Evolutionary conservation across 2,797 vertebrate genomes (phyloP).

Genomic region (Neosilurus mollespiculum): DNA sequence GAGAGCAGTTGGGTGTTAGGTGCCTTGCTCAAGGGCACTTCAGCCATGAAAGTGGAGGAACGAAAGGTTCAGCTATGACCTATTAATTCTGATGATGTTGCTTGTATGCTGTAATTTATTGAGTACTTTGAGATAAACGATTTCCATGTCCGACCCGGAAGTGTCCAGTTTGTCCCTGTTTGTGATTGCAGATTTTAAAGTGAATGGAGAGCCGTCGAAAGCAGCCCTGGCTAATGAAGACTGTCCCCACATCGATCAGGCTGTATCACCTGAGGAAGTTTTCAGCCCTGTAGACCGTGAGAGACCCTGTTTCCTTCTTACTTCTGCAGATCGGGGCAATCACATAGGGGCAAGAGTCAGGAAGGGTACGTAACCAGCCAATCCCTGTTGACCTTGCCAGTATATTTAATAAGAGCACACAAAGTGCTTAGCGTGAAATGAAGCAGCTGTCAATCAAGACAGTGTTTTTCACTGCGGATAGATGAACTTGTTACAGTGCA

Average conservation of each 20-base stretch:
- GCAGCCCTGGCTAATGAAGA: constrained; percentile 99
- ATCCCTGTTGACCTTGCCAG: constrained; percentile 62
- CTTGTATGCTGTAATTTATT: background rate
- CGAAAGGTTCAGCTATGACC: too few relatives aligned
- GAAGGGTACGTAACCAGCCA: constrained; percentile 97
- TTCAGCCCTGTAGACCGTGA: constrained; percentile 97
- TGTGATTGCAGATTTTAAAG: constrained; percentile 91
- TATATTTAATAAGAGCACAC: constrained; percentile 15
- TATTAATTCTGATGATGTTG: background rate
- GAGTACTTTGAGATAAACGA: background rate
- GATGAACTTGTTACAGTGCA: constrained; percentile 25
- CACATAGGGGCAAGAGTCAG: constrained; percentile 96
- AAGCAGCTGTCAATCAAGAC: constrained; percentile 39
- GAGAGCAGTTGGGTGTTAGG: too few relatives aligned
- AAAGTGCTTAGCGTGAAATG: constrained; percentile 47
- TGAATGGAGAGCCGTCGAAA: constrained; percentile 97
- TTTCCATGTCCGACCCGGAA: background rate
- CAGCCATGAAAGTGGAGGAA: too few relatives aligned
- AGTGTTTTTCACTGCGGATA: constrained; percentile 36
- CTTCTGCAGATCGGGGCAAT: constrained; percentile 95
- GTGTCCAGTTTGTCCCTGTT: constrained; percentile 34
- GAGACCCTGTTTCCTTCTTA: constrained; percentile 98
- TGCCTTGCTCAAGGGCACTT: too few relatives aligned
- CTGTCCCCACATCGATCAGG: constrained; percentile 99
- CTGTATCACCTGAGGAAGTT: constrained; percentile 96